A percentile compares a stretch with the other conserved stretches of the same genome.
These are phyloP conservation scores for Watsonalla binaria DNA, from an alignment of 2,888 invertebrate genomes.

Conservation along the genomic window DNA sequence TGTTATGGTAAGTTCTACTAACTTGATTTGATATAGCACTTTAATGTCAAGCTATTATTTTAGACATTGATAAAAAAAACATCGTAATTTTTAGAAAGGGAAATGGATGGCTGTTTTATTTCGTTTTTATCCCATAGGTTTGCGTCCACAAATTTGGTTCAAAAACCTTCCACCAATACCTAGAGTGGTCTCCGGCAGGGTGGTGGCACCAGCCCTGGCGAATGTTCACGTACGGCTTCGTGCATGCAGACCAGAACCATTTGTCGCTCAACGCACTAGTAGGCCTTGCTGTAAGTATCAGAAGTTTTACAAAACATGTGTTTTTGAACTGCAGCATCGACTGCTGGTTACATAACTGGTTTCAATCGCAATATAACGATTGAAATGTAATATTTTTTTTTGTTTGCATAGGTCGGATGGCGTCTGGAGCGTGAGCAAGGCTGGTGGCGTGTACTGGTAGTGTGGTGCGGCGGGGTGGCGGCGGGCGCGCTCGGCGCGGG, in stretches of 20 bases:
- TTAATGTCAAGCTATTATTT: too few relatives aligned
- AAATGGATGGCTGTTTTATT: neutral
- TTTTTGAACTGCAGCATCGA: too few relatives aligned
- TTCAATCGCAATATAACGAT: neutral
- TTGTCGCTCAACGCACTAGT: conserved; percentile 83
- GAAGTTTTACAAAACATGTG: too few relatives aligned
- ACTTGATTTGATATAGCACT: too few relatives aligned
- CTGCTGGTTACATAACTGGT: too few relatives aligned
- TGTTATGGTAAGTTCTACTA: conserved; percentile 50
- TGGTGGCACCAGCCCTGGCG: conserved; percentile 87
- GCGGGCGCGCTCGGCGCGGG: conserved; percentile 87
- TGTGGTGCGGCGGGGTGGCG: conserved; percentile 87
- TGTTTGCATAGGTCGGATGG: conserved; percentile 65
- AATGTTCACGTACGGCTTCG: conserved; percentile 86
- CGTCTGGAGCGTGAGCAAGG: conserved; percentile 85
- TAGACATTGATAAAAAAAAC: too few relatives aligned
- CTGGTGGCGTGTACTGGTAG: conserved; percentile 81
- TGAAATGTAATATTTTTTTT: neutral
- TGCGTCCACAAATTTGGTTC: conserved; percentile 41
- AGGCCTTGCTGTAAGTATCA: conserved; percentile 53
- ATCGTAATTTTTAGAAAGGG: too few relatives aligned
- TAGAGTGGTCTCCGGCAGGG: conserved; percentile 57
- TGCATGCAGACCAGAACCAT: conserved; percentile 88
- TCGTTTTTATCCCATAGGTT: conserved; percentile 28
- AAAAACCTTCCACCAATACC: conserved; percentile 26